Conservation (phyloP, 1,140 invertebrate species). For the Caligus rogercresseyi region DNA sequence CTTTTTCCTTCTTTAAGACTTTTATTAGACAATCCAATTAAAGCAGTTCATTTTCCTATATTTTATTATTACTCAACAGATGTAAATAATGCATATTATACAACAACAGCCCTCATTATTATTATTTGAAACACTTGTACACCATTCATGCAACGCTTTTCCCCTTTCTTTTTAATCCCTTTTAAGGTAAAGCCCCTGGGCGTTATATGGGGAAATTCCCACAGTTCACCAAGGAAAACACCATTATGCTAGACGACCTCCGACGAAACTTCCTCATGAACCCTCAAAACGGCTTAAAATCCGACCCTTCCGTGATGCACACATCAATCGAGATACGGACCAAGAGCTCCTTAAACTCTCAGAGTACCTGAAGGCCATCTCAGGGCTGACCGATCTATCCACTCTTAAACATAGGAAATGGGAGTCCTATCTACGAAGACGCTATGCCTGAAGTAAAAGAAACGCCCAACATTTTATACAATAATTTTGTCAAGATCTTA, state of each 20-base stretch:
- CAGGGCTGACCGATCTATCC: conserved; percentile 61
- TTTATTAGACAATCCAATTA: too few species aligned
- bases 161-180: conserved; percentile 2
- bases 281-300: conserved; percentile 81
- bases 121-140: too few species aligned
- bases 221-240: conserved; percentile 67
- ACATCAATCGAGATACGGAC: conserved; percentile 58
- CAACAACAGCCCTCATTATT: too few species aligned
- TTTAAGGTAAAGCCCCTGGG: conserved; percentile 76
- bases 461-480: too few species aligned
- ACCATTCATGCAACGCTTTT: too few species aligned
- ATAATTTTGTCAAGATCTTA: too few species aligned
- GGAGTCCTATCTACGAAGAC: conserved; percentile 47
- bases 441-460: not conserved
- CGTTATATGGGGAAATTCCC: conserved; percentile 91
- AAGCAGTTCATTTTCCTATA: too few species aligned
- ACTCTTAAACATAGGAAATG: conserved; percentile 71
- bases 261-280: conserved; percentile 95
- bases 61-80: too few species aligned
- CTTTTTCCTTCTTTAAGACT: too few species aligned
- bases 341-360: conserved; percentile 61
- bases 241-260: conserved; percentile 98
- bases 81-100: too few species aligned
- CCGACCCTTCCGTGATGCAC: conserved; percentile 54
- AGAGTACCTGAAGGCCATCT: conserved; percentile 67